Evolutionary conservation across 2,888 invertebrate species (phyloP).

Genomic region (Drosophila diplacantha): DNA sequence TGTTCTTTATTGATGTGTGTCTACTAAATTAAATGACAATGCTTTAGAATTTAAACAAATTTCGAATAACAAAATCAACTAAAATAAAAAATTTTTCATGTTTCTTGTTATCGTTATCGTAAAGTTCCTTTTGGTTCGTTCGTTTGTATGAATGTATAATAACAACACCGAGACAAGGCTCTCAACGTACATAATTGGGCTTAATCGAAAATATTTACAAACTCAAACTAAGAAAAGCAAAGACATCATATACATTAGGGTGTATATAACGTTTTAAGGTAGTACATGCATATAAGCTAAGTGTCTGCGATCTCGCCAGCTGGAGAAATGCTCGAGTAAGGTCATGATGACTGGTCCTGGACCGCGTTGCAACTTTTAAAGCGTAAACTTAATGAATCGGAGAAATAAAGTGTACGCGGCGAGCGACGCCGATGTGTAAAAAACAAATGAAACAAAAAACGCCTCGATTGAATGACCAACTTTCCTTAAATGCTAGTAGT

Average conservation of each 20-base stretch:
- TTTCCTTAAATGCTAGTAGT: constrained; percentile 65
- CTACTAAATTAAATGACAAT: constrained; percentile 39
- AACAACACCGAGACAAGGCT: constrained; percentile 58
- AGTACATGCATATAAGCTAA: constrained; percentile 31
- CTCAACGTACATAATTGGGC: constrained; percentile 34
- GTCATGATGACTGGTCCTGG: constrained; percentile 39
- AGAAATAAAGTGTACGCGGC: constrained; percentile 21
- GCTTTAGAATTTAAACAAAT: constrained; percentile 39
- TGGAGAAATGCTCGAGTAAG: constrained; percentile 32
- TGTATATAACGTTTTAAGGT: constrained; percentile 28
- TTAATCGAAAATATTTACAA: constrained; percentile 57
- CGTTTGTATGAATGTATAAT: constrained; percentile 54
- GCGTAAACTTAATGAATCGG: constrained; percentile 30
- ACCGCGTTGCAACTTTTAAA: constrained; percentile 43
- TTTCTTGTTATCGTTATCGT: constrained; percentile 33
- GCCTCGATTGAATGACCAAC: constrained; percentile 25
- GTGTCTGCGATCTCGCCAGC: constrained; percentile 34
- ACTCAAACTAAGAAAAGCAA: constrained; percentile 38
- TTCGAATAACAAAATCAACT: constrained; percentile 52
- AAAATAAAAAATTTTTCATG: constrained; percentile 42
- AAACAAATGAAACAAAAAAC: constrained; percentile 17
- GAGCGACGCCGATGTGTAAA: constrained; percentile 36
- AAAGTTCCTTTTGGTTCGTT: constrained; percentile 12
- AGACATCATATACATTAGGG: constrained; percentile 29
- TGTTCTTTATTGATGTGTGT: constrained; percentile 52